phyloP scores from a whole-genome alignment of 2,797 vertebrate species.

The Champsocephalus esox region DNA sequence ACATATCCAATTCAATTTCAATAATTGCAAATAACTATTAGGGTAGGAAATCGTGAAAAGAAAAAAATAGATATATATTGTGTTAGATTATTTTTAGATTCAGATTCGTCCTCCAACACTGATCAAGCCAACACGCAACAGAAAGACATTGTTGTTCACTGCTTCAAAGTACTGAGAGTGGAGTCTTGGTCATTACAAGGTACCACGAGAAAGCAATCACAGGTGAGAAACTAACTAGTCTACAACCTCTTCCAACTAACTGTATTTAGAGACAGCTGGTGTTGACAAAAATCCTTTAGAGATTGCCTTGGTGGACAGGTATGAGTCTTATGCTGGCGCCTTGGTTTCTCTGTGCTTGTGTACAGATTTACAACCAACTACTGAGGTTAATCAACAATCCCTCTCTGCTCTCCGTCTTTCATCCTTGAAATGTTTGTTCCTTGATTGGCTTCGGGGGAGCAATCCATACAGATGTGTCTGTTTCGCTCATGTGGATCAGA shows the following conservation, averaged over 20 bases:
- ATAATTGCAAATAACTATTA: too few relatives aligned
- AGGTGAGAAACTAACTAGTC: slow-evolving; percentile 56
- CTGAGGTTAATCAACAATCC: slow-evolving; percentile 79
- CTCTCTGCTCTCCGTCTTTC: slow-evolving; percentile 68
- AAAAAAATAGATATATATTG: too few relatives aligned
- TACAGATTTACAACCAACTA: slow-evolving; percentile 70
- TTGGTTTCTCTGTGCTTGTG: slow-evolving; percentile 62
- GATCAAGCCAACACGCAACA: background rate
- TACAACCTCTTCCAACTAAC: slow-evolving; percentile 53
- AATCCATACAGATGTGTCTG: slow-evolving; percentile 80
- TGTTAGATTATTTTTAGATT: too few relatives aligned
- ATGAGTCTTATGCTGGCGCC: slow-evolving; percentile 47
- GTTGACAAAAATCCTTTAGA: slow-evolving; percentile 71
- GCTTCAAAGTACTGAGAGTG: slow-evolving; percentile 4
- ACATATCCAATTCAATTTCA: too few relatives aligned
- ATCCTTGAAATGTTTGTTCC: slow-evolving; percentile 79
- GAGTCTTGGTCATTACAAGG: slow-evolving; percentile 43
- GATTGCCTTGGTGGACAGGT: slow-evolving; percentile 64
- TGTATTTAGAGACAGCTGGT: slow-evolving; percentile 64
- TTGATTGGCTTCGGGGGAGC: slow-evolving; percentile 78
- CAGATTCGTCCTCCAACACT: too few relatives aligned
- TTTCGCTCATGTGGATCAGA: slow-evolving; percentile 73
- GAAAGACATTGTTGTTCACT: slow-evolving; percentile 7
- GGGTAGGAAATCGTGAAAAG: too few relatives aligned
- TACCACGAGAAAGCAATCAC: slow-evolving; percentile 59